These are phyloP conservation scores for Sycobia sp. DNA, from an alignment of 1,140 invertebrate species.

Conservation along the genomic window DNA sequence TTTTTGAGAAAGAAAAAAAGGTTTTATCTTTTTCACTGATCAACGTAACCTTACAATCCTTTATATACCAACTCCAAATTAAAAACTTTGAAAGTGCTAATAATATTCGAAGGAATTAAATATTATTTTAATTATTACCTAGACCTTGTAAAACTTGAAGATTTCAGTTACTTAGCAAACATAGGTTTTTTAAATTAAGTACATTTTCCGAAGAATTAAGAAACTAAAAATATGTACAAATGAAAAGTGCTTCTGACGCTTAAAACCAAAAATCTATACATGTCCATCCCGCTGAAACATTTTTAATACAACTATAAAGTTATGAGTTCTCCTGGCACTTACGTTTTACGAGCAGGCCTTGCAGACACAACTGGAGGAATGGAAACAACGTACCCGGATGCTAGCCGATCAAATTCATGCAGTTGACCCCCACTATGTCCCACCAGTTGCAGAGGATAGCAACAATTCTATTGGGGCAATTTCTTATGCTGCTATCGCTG, in stretches of 20 bases:
- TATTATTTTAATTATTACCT: background rate
- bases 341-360: conserved; percentile 73
- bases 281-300: conserved; percentile 26
- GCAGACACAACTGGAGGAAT: conserved; percentile 68
- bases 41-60: conserved; percentile 20
- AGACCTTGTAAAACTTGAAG: conserved; percentile 1
- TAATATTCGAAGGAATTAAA: conserved; percentile 13
- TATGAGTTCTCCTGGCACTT: conserved; percentile 40
- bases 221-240: conserved; percentile 36
- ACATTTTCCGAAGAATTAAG: conserved; percentile 11
- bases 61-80: background rate
- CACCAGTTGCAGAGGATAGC: conserved; percentile 32
- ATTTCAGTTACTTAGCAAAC: conserved; percentile 1
- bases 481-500: conserved; percentile 65
- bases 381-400: conserved; percentile 70
- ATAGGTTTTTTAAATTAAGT: conserved; percentile 8
- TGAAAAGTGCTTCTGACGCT: conserved; percentile 31
- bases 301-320: conserved; percentile 26
- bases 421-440: conserved; percentile 75
- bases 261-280: conserved; percentile 23
- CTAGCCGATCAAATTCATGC: conserved; percentile 72
- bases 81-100: conserved; percentile 3
- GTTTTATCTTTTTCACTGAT: conserved; percentile 23
- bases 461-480: conserved; percentile 53
- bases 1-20: conserved; percentile 34